Conservation (phyloP, 2,888 invertebrate genomes). For the Vannuccia rotundouncinata region DNA sequence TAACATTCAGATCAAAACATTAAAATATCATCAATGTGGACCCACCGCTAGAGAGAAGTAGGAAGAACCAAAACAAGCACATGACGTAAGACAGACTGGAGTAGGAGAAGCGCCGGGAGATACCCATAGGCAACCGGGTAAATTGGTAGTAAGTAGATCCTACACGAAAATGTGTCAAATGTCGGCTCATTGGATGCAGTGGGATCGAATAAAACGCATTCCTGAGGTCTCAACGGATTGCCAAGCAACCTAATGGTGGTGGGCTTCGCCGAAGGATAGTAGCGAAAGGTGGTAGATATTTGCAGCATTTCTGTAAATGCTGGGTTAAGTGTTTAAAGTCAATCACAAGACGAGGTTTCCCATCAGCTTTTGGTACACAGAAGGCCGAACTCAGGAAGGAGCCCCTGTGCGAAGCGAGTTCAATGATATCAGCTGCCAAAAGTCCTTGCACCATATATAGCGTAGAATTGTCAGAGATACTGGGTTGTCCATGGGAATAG, state of each 20-base stretch:
- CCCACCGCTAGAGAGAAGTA: neutral
- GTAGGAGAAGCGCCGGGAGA: neutral
- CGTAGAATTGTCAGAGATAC: neutral
- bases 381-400: neutral
- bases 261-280: neutral
- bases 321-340: neutral
- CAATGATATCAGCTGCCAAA: neutral
- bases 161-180: neutral
- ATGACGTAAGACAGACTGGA: neutral
- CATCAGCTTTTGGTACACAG: neutral
- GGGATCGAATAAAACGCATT: conserved; percentile 1
- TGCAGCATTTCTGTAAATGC: neutral
- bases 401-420: neutral
- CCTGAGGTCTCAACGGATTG: neutral
- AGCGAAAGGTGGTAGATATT: neutral
- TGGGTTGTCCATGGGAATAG: neutral
- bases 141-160: neutral
- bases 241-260: neutral
- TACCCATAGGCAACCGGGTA: neutral
- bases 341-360: neutral
- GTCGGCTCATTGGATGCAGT: neutral
- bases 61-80: neutral
- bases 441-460: neutral
- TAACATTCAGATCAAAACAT: no score
- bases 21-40: neutral